Base-by-base conservation (phyloP, 2,797 vertebrate genomes). In the Coracias cyanogaster region DNA sequence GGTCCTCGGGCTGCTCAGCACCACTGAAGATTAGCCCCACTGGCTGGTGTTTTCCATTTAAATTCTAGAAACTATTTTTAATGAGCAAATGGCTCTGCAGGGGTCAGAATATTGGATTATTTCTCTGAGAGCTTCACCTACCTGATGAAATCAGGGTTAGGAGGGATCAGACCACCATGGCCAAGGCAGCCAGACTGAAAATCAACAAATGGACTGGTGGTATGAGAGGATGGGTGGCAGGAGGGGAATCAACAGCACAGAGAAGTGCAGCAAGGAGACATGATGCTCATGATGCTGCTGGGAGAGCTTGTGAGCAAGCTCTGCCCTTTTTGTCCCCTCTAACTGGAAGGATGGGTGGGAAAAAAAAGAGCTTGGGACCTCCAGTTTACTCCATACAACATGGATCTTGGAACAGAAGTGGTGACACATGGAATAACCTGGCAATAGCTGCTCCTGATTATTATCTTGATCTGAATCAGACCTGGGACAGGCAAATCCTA, bases 181-280 rank as follows among this genome's bases (percentile, higher is more conserved):
- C 35, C 11, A 78, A 39, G 24, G 95, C 3, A 66, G 65, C 54
- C 92, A 96, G 55, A 35, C 91, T 45, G 15, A 86, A 77, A 39
- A 93, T 94, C 76, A 97, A 33, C 29, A 98, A 31, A 54, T 22
- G 39, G 24, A 4, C 13, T 45, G 28, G 25, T 39, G 57, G n/a
- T n/a, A 37, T 5, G 49, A 70, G 43, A 57, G 43, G 4, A 22
- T n/a, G 37, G 15, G 28, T 6, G 12, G 20, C 20, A 58, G 19
- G 24, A 71, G 37, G 35, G 64, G n/a, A 78, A n/a, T 65, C 5
- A 33, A 19, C 5, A 25, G 17, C 39, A 39, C 10, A 9, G 35
- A 70, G 21, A 46, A 26, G 31, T 57, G 26, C 57, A 77, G 58
- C 29, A 57, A 64, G 15, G 71, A 43, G 45, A 43, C 6, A 2